Conservation (phyloP, 2,113 vertebrate species). For the Heterotis niloticus region DNA sequence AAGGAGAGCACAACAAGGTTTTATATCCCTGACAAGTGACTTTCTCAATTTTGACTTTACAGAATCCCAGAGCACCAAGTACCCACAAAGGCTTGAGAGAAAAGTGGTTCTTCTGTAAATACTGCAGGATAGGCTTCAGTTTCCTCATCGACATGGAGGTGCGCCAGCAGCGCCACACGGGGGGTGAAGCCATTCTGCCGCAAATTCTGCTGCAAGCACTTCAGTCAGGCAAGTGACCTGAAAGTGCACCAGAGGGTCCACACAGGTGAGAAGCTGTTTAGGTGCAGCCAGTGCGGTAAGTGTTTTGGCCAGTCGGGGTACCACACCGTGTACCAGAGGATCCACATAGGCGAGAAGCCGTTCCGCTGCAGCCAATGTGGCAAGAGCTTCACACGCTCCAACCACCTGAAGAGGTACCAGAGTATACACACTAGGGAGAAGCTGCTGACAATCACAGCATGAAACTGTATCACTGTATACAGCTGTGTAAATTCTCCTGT, state of each 20-base stretch:
- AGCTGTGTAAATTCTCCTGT: too few relatives aligned
- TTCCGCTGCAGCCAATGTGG: slow-evolving; percentile 26
- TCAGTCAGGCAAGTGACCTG: slow-evolving; percentile 1
- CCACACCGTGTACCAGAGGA: slow-evolving; percentile 47
- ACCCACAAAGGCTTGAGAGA: background rate
- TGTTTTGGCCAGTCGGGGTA: slow-evolving; percentile 51
- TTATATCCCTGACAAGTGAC: background rate
- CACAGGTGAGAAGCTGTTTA: slow-evolving; percentile 31
- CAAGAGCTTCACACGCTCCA: slow-evolving; percentile 24
- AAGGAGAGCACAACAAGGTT: background rate
- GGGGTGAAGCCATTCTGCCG: slow-evolving; percentile 14
- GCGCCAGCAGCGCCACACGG: background rate
- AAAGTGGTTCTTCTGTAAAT: slow-evolving; percentile 18
- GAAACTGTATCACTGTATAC: background rate
- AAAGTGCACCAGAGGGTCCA: slow-evolving; percentile 26
- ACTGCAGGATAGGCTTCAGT: slow-evolving; percentile 10
- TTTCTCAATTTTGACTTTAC: background rate
- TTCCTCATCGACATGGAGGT: background rate
- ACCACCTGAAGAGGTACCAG: slow-evolving; percentile 27
- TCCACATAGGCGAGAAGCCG: slow-evolving; percentile 34
- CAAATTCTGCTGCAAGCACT: background rate
- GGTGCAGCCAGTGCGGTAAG: slow-evolving; percentile 49
- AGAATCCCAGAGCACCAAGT: background rate
- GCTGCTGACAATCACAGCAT: slow-evolving; percentile 11
- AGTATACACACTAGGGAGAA: slow-evolving; percentile 28